phyloP scores from a whole-genome alignment of 2,113 vertebrate genomes.

The Tragelaphus buxtoni region DNA sequence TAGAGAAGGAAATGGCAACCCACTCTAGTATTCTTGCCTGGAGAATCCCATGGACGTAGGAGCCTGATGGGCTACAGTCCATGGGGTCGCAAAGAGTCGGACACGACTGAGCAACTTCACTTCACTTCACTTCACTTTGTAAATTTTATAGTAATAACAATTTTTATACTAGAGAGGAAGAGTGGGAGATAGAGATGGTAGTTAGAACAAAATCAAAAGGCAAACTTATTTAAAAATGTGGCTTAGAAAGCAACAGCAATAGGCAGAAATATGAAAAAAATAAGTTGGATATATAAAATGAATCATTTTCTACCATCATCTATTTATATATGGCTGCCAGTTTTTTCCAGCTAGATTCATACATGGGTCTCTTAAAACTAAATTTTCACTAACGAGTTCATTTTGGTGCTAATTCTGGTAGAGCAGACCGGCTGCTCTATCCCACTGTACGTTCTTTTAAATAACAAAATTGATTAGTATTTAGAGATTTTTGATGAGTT shows the following conservation, averaged over 20 bases:
- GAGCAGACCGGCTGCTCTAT: background rate
- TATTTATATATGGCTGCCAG: background rate
- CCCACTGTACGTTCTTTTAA: constrained; percentile 21
- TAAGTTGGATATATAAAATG: background rate
- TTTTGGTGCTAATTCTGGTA: constrained; percentile 22
- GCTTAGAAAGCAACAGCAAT: background rate
- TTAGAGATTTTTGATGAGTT: constrained; percentile 14
- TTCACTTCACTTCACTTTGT: background rate
- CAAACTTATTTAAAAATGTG: background rate
- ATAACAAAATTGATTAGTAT: constrained; percentile 41
- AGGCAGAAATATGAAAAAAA: background rate
- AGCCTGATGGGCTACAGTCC: too few species aligned
- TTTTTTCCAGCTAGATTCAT: background rate
- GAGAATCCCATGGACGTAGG: too few species aligned
- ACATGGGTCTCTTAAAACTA: background rate
- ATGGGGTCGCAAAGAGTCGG: too few species aligned
- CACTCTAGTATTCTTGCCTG: too few species aligned
- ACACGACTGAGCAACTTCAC: too few species aligned
- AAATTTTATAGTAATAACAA: background rate
- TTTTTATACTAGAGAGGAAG: background rate
- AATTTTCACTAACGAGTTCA: background rate
- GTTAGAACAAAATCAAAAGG: background rate
- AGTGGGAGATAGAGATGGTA: background rate
- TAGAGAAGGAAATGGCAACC: too few species aligned
- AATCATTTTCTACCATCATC: background rate